These are phyloP conservation scores for Cheumatopsyche charites DNA, from an alignment of 1,140 invertebrate species.

Conservation along the genomic window DNA sequence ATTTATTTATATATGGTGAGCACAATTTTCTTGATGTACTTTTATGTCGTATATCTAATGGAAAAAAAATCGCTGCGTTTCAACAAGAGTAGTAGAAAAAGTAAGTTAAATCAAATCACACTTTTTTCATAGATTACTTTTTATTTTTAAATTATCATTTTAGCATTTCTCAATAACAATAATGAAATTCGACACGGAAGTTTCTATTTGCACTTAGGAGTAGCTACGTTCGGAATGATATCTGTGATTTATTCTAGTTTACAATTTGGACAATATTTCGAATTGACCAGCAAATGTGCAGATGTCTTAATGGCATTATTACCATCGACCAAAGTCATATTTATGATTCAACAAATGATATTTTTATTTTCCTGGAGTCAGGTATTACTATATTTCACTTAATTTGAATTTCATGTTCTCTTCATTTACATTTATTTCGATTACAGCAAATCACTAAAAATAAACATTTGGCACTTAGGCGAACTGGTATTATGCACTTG, in stretches of 20 bases:
- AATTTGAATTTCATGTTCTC: neutral
- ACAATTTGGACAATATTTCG: constrained; percentile 71
- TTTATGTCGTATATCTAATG: neutral
- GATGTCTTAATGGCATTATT: constrained; percentile 64
- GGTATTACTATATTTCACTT: constrained; percentile 53
- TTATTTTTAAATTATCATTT: neutral
- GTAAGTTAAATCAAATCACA: no score
- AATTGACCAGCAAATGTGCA: constrained; percentile 62
- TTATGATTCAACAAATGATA: constrained; percentile 70
- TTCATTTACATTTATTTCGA: neutral
- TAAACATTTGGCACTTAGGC: constrained; percentile 58
- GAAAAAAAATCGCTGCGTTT: neutral
- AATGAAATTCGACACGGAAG: constrained; percentile 55
- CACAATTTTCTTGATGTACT: neutral
- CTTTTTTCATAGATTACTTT: neutral
- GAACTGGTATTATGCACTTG: constrained; percentile 68
- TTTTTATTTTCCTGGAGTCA: constrained; percentile 73
- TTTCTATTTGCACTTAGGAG: constrained; percentile 71
- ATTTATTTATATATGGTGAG: neutral
- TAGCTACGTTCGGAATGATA: constrained; percentile 70
- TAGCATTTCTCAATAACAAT: neutral
- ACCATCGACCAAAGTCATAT: constrained; percentile 64
- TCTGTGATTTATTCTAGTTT: constrained; percentile 73
- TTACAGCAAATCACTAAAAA: constrained; percentile 6
- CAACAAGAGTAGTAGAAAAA: neutral